Percentiles rank a stretch among this genome's conserved stretches.
Evolutionary conservation across 1,140 invertebrate genomes (phyloP).

Genomic region (Helicoverpa armigera): DNA sequence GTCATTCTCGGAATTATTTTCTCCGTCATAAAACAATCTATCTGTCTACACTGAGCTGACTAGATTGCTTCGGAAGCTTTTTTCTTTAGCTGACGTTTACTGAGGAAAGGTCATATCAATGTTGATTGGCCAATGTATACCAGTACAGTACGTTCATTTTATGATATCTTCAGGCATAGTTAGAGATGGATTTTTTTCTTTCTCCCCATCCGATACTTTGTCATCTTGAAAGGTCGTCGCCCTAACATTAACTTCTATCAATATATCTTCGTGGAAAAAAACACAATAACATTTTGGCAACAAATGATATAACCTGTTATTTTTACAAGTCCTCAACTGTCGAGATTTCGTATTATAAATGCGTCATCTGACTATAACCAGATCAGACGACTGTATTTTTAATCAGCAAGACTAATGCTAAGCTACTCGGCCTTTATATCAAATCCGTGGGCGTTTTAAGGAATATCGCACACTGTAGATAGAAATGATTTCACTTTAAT

Average conservation of each 20-base stretch:
- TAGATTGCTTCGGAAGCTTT: background rate
- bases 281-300: background rate
- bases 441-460: conserved; percentile 13
- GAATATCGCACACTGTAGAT: background rate
- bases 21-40: conserved; percentile 6
- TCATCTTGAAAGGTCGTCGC: background rate
- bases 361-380: conserved; percentile 37
- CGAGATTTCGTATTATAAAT: conserved; percentile 15
- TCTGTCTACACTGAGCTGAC: background rate
- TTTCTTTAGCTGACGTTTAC: background rate
- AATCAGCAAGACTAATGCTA: conserved; percentile 36
- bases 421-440: conserved; percentile 4
- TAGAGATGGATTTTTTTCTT: background rate
- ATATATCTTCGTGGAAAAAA: background rate
- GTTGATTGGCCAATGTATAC: too few relatives aligned
- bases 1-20: conserved; percentile 13
- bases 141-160: background rate
- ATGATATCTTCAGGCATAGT: background rate
- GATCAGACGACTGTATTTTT: conserved; percentile 39
- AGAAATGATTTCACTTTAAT: background rate
- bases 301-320: background rate
- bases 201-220: background rate
- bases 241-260: background rate
- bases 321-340: conserved; percentile 12
- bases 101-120: background rate